phyloP scores from a whole-genome alignment of 2,888 invertebrate genomes.

The Frankliniella intonsa region DNA sequence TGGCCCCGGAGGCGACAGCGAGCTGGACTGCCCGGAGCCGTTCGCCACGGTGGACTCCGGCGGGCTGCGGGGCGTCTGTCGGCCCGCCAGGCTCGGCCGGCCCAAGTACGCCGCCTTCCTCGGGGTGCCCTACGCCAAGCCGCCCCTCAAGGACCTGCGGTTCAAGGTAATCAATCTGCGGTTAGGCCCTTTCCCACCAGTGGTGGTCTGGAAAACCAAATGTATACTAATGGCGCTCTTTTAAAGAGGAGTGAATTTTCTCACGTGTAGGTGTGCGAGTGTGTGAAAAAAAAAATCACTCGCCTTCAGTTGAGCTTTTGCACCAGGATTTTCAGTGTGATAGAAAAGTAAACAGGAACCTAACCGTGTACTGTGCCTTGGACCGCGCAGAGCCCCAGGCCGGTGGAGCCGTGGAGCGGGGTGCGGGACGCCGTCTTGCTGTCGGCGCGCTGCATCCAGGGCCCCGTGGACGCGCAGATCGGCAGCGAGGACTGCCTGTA shows the following conservation, averaged over 20 bases:
- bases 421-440: neutral
- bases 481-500: neutral
- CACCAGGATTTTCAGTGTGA: too few species aligned
- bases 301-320: too few species aligned
- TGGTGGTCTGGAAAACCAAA: too few species aligned
- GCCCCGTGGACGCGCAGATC: neutral
- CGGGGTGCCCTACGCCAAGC: conserved; percentile 5
- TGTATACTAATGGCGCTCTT: neutral
- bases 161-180: neutral
- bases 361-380: too few species aligned
- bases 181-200: too few species aligned
- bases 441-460: neutral
- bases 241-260: neutral
- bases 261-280: too few species aligned
- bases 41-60: neutral
- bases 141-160: neutral
- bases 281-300: too few species aligned
- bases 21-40: neutral
- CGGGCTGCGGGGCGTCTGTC: neutral
- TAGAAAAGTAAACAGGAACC: too few species aligned
- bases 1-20: neutral
- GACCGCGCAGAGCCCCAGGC: neutral
- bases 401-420: neutral
- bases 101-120: conserved; percentile 8
- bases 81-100: neutral